phyloP scores from a whole-genome alignment of 2,888 invertebrate species.

The Heteropelma amictum region DNA sequence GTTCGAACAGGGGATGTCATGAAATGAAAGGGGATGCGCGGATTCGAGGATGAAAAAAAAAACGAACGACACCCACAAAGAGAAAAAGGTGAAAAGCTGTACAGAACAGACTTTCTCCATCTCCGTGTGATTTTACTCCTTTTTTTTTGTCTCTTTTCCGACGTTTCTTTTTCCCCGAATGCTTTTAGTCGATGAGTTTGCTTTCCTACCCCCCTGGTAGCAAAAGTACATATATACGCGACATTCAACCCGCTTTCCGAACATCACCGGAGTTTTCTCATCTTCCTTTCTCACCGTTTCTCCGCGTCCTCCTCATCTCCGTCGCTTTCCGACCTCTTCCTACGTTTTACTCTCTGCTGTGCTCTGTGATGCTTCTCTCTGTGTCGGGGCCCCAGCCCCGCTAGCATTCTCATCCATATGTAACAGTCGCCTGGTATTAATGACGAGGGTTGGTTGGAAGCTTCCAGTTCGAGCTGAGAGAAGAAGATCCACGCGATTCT shows the following conservation, averaged over 20 bases:
- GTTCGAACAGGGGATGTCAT: constrained; percentile 36
- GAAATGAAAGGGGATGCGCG: constrained; percentile 46
- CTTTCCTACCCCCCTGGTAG: constrained; percentile 69
- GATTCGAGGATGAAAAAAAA: constrained; percentile 65
- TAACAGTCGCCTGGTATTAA: constrained; percentile 78
- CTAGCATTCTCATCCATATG: constrained; percentile 76
- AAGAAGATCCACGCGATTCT: constrained; percentile 66
- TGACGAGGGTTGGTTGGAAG: constrained; percentile 72
- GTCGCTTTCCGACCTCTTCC: constrained; percentile 40
- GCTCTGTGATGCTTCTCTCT: constrained; percentile 43
- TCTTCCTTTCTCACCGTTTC: constrained; percentile 64
- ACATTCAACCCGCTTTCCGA: constrained; percentile 25
- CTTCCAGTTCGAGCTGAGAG: constrained; percentile 58
- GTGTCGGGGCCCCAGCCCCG: constrained; percentile 64
- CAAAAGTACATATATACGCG: constrained; percentile 17
- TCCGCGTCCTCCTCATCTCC: constrained; percentile 65
- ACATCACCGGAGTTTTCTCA: constrained; percentile 64
- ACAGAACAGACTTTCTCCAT: constrained; percentile 5
- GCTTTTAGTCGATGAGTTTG: constrained; percentile 78
- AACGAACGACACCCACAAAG: neutral
- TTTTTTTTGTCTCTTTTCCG: constrained; percentile 29
- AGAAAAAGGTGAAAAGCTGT: neutral
- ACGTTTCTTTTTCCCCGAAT: constrained; percentile 67
- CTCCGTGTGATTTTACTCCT: constrained; percentile 66
- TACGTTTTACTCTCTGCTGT: constrained; percentile 52